These are phyloP conservation scores for Megalopta genalis DNA, from an alignment of 1,140 invertebrate species.

Conservation along the genomic window DNA sequence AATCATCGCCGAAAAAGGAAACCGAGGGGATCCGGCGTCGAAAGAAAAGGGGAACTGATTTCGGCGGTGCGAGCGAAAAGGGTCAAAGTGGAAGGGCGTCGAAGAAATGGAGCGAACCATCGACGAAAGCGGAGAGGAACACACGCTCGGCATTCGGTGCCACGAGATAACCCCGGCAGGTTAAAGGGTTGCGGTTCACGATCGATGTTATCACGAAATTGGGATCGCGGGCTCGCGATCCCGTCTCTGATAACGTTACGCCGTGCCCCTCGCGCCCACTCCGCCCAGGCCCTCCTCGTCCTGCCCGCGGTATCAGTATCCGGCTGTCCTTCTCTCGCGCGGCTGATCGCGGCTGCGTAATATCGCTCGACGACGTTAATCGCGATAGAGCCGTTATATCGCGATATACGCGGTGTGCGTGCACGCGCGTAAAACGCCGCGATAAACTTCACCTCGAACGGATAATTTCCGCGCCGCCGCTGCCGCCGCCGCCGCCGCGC, in stretches of 20 bases:
- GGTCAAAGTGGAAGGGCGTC: not conserved
- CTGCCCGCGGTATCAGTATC: constrained; percentile 32
- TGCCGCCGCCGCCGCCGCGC: not conserved
- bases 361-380: constrained; percentile 56
- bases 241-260: constrained; percentile 38
- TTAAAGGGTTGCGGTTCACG: constrained; percentile 40
- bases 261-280: not conserved
- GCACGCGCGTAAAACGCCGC: constrained; percentile 37
- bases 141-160: not conserved
- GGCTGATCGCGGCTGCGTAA: constrained; percentile 49
- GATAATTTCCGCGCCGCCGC: constrained; percentile 31
- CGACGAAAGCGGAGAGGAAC: constrained; percentile 17
- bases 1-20: no score
- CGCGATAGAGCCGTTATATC: constrained; percentile 50
- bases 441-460: constrained; percentile 41
- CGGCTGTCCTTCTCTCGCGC: constrained; percentile 9
- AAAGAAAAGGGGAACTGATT: no score
- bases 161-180: constrained; percentile 21
- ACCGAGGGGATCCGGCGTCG: no score
- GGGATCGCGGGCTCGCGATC: constrained; percentile 50
- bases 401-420: constrained; percentile 43
- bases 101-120: not conserved
- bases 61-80: no score
- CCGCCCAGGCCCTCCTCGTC: no score
- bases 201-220: constrained; percentile 61